Percentiles rank a stretch among this genome's conserved stretches.
Evolutionary conservation across 1,140 invertebrate genomes (phyloP).

Genomic region (Drosophila trapezifrons): DNA sequence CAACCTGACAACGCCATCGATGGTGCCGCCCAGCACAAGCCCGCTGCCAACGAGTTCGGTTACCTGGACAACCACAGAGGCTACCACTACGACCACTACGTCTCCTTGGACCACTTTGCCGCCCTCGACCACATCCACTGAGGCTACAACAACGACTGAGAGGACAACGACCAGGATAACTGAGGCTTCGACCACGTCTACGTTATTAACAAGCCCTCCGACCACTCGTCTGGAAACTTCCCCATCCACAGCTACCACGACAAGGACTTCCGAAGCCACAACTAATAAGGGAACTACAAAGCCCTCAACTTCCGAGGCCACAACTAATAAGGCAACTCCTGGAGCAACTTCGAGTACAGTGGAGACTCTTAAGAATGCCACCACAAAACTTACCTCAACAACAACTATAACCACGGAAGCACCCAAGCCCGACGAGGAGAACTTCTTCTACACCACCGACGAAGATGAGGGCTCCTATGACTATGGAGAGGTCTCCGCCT

Average conservation of each 20-base stretch:
- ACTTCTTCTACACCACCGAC: constrained; percentile 24
- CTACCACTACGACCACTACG: constrained; percentile 23
- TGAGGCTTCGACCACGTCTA: constrained; percentile 5
- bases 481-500: constrained; percentile 53
- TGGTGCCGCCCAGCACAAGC: constrained; percentile 50
- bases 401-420: constrained; percentile 30
- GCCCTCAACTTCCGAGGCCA: background rate
- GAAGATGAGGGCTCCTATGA: constrained; percentile 48
- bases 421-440: constrained; percentile 17
- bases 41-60: constrained; percentile 32
- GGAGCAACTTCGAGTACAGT: background rate
- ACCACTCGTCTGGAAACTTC: constrained; percentile 15
- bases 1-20: constrained; percentile 70
- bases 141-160: constrained; percentile 22
- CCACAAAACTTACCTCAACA: constrained; percentile 13
- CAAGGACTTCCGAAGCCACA: background rate
- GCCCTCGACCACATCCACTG: constrained; percentile 23
- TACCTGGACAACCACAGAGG: constrained; percentile 31
- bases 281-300: background rate
- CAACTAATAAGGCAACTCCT: constrained; percentile 9
- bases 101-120: constrained; percentile 30
- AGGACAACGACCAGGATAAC: constrained; percentile 14
- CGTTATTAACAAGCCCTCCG: constrained; percentile 24
- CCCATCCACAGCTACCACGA: background rate
- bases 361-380: background rate